Evolutionary conservation across 2,113 vertebrate genomes (phyloP).

Genomic region (Tympanuchus pallidicinctus): DNA sequence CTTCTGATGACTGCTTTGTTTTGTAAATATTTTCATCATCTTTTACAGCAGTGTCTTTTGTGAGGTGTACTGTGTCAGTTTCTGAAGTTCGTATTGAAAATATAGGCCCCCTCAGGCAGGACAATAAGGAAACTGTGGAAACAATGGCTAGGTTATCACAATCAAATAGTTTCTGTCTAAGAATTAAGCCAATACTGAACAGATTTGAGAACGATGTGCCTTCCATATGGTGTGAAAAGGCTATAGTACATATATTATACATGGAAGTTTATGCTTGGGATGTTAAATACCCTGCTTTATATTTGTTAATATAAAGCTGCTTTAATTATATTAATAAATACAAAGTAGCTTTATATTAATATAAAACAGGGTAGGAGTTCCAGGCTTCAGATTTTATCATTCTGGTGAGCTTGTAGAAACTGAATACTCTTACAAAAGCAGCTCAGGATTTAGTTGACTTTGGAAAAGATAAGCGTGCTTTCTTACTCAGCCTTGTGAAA

Average conservation of each 20-base stretch:
- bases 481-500: accelerated
- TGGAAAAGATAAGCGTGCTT: neutral
- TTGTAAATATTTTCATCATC: neutral
- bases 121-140: neutral
- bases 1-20: neutral
- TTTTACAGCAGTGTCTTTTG: neutral
- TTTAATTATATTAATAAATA: neutral
- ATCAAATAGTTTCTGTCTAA: neutral
- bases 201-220: neutral
- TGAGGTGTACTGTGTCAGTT: neutral
- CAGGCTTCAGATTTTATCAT: accelerated
- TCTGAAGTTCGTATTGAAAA: neutral
- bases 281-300: neutral
- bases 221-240: neutral
- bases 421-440: neutral
- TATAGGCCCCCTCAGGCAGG: accelerated
- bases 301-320: neutral
- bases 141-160: neutral
- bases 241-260: neutral
- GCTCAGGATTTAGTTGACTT: neutral
- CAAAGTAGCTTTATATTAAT: neutral
- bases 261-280: neutral
- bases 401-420: neutral
- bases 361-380: neutral
- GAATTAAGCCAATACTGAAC: neutral